Conservation (phyloP, 2,888 invertebrate species). For the Cremastinae sp. region DNA sequence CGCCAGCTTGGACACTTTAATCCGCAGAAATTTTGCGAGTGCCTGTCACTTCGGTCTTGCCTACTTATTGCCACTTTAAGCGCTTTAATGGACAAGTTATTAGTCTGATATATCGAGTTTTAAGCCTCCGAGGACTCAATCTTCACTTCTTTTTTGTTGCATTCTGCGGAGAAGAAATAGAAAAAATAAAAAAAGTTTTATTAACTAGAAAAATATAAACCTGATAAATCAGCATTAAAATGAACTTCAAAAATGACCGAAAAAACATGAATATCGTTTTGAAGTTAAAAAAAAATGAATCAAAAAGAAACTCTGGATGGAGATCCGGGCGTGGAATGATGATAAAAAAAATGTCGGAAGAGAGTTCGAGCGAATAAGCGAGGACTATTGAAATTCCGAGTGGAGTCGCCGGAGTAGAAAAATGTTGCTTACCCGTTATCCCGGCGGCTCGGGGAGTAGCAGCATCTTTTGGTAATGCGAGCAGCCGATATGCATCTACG, state of each 20-base stretch:
- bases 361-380: slow-evolving; percentile 15
- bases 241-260: too few species aligned
- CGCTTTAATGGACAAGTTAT: slow-evolving; percentile 80
- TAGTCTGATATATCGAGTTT: slow-evolving; percentile 77
- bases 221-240: too few species aligned
- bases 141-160: slow-evolving; percentile 42
- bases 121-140: slow-evolving; percentile 67
- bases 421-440: slow-evolving; percentile 39
- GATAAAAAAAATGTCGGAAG: slow-evolving; percentile 1
- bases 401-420: slow-evolving; percentile 45
- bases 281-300: too few species aligned
- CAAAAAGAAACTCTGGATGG: too few species aligned
- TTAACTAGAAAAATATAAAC: background rate
- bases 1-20: slow-evolving; percentile 76
- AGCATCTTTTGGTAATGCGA: slow-evolving; percentile 76
- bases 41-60: slow-evolving; percentile 75
- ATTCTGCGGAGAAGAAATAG: background rate
- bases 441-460: slow-evolving; percentile 27
- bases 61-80: slow-evolving; percentile 79
- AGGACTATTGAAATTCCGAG: slow-evolving; percentile 60
- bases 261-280: too few species aligned
- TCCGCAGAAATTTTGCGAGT: slow-evolving; percentile 74
- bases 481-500: slow-evolving; percentile 78
- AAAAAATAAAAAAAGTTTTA: background rate
- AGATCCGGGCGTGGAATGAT: background rate